These are phyloP conservation scores for Falco columbarius DNA, from an alignment of 2,797 vertebrate species.

Conservation along the genomic window DNA sequence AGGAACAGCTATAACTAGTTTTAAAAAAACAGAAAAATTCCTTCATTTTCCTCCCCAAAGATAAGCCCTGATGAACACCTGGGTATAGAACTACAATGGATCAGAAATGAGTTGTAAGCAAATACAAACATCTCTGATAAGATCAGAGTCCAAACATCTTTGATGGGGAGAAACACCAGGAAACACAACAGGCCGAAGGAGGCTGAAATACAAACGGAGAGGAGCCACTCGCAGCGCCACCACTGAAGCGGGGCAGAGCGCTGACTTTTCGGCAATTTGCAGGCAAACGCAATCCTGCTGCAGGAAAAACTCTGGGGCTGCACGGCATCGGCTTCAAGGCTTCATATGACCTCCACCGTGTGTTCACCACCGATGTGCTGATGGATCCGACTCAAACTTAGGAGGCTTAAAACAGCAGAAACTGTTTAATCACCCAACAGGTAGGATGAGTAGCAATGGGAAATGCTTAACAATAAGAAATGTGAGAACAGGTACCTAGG, in stretches of 20 bases:
- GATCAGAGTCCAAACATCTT: background rate
- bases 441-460: background rate
- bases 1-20: background rate
- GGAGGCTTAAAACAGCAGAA: background rate
- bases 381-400: accelerated
- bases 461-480: background rate
- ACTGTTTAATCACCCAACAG: no score
- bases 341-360: background rate
- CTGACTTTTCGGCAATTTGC: no score
- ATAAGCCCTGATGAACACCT: background rate
- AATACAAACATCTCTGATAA: background rate
- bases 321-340: accelerated
- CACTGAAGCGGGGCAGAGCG: background rate
- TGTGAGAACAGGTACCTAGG: background rate
- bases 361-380: background rate
- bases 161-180: background rate
- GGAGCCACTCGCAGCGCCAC: background rate
- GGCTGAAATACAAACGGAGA: accelerated
- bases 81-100: accelerated
- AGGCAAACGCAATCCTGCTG: background rate
- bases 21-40: background rate
- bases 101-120: background rate
- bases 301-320: background rate
- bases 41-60: background rate
- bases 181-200: background rate